Base-by-base conservation (phyloP, 2,888 invertebrate genomes). In the Trypoxylon attenuatum region DNA sequence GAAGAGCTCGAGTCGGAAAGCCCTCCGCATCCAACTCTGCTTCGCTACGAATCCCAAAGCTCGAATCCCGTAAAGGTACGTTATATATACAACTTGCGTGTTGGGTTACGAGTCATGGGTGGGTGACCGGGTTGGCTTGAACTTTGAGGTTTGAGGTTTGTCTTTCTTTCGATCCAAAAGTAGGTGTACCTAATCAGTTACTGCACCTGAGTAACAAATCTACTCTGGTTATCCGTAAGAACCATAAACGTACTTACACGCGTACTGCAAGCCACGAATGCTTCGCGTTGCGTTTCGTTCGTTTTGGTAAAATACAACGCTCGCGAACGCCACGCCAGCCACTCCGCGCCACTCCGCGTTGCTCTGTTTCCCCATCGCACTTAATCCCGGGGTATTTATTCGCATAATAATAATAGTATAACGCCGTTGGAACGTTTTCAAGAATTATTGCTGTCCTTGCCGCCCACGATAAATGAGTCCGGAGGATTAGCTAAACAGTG, bases 401-500 rank as follows among this genome's bases (percentile, higher is more conserved):
- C 83, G 80, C 82, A 75, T 76, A 79, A 78, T 79, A 78, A 84
- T 84, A 84, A 85, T 86, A 86, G 85, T 86, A n/a, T n/a, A 85
- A 85, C 82, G 84, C 80, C 82, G 81, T 81, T 69, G 82, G 82
- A 79, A 82, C 85, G 84, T 85, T 87, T 84, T 84, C 84, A 83
- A 86, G 87, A 87, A 85, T 85, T 86, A 87, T 86, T 71, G 84
- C 87, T 82, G 85, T 84, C 83, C 85, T 87, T 85, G 86, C 84
- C 82, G 76, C 76, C 78, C 77, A 85, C 85, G 85, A 87, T 87
- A 86, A 87, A 87, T 83, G 87, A 86, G 86, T 87, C 79, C 85
- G 78, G 82, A 84, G 87, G 87, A 87, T 87, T 87, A 87, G 86
- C 86, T 86, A 86, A 87, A 87, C 87, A 87, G 87, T 87, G 84